These are phyloP conservation scores for Spea hammondii DNA, from an alignment of 2,797 vertebrate genomes.

Conservation along the genomic window DNA sequence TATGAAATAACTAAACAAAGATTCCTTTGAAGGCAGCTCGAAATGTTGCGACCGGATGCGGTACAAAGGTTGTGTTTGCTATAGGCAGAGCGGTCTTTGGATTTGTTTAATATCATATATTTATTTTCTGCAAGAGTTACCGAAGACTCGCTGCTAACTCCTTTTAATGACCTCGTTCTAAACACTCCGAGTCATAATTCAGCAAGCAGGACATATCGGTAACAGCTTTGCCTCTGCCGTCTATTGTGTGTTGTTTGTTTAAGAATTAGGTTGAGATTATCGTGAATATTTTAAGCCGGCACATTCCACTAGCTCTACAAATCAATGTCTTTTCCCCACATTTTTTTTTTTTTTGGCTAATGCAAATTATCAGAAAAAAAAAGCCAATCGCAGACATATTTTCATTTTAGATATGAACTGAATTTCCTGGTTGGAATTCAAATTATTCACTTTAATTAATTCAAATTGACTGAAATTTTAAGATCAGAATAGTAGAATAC, in stretches of 20 bases:
- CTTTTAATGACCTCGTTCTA: constrained; percentile 38
- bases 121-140: constrained; percentile 34
- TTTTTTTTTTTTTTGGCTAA: too few species aligned
- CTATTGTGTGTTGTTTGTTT: constrained; percentile 18
- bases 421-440: neutral
- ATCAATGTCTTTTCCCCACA: neutral
- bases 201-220: constrained; percentile 6
- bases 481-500: too few species aligned
- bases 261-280: constrained; percentile 30
- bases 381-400: neutral
- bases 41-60: constrained; percentile 37
- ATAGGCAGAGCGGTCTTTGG: constrained; percentile 25
- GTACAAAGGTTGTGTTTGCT: constrained; percentile 50
- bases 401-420: neutral
- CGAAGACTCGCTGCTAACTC: constrained; percentile 10
- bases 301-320: constrained; percentile 13
- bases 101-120: constrained; percentile 33
- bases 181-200: constrained; percentile 27
- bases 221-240: constrained; percentile 2
- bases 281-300: constrained; percentile 17
- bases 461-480: too few species aligned
- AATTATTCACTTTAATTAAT: too few species aligned
- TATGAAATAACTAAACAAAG: neutral
- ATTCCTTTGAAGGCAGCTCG: constrained; percentile 34
- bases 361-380: neutral